Evolutionary conservation across 2,888 invertebrate species (phyloP).

Genomic region (Polydrusus cervinus): DNA sequence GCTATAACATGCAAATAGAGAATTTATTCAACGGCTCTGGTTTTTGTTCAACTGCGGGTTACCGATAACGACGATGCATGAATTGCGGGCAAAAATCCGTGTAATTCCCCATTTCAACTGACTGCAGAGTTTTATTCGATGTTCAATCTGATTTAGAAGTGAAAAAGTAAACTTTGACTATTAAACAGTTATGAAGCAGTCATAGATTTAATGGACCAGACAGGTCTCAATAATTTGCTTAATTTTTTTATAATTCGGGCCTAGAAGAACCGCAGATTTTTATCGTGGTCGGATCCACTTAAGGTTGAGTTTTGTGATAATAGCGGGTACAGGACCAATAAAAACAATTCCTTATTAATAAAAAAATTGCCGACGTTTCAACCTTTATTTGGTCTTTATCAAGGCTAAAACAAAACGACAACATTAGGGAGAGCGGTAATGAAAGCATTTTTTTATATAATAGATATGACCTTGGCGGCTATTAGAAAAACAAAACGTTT

Average conservation of each 20-base stretch:
- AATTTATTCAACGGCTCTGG: slow-evolving; percentile 34
- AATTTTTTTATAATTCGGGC: background rate
- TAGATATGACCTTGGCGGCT: no score
- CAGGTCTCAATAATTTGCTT: background rate
- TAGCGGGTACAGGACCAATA: no score
- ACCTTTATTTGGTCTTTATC: no score
- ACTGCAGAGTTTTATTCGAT: slow-evolving; percentile 11
- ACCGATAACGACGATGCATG: slow-evolving; percentile 21
- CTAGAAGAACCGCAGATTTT: no score
- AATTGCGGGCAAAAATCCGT: slow-evolving; percentile 30
- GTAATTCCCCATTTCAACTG: slow-evolving; percentile 26
- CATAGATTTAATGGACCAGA: slow-evolving; percentile 7
- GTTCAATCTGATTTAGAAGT: slow-evolving; percentile 17
- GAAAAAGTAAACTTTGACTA: slow-evolving; percentile 9
- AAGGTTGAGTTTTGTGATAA: no score
- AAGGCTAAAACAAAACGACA: no score
- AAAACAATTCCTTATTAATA: no score
- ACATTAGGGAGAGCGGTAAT: no score
- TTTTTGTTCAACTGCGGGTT: slow-evolving; percentile 36
- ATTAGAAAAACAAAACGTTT: no score
- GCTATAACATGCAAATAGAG: slow-evolving; percentile 29
- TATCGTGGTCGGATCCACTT: no score
- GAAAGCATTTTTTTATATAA: no score
- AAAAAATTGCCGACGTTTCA: no score
- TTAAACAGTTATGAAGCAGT: background rate